Base-by-base conservation (phyloP, 2,888 invertebrate species). In the Machimus rusticus region DNA sequence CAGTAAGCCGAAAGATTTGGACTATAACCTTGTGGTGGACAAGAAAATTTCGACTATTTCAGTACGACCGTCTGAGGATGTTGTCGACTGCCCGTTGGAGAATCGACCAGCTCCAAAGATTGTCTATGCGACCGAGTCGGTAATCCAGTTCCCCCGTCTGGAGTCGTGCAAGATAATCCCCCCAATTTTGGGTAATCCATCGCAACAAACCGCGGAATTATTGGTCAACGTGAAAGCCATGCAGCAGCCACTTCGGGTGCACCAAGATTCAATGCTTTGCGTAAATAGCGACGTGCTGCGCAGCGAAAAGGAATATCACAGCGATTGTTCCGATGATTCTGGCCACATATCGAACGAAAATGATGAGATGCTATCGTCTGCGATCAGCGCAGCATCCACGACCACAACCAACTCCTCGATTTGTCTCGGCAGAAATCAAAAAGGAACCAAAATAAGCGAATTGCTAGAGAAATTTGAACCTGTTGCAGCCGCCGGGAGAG, bases 261-360 rank as follows among this genome's bases (percentile, higher is more conserved):
- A 89, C 31, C 88, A 79, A 86, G 86, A 89, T 82, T 82, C 87
- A n/a, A 87, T 88, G 86, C 74, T 88, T 0, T 88, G 86, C 74
- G 66, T 86, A 2, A 88, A 88, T 39, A 87, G 88, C 77, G 87
- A 88, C 16, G 55, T 89, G 16, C n/a, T 84, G 16, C 79, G 87
- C 16, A 87, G 86, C 77, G 88, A 89, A 91, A 94, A 94, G 88
- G 94, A 94, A 92, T 94, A 94, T 89, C 94, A 94, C 89, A 95
- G 95, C 6, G 95, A 95, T 90, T 96, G 96, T 90, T 96, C 96
- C 87, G 96, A 96, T 90, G 96, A 96, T 93, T 96, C 96, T 87
- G 96, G 96, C 88, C 96, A 96, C 92, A 96, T 96, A 90, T 96
- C 96, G 82, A 96, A 96, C 91, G 96, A 96, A 91, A 94, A 95